Evolutionary conservation across 2,797 vertebrate species (phyloP).

Genomic region (Crenuchus spilurus): DNA sequence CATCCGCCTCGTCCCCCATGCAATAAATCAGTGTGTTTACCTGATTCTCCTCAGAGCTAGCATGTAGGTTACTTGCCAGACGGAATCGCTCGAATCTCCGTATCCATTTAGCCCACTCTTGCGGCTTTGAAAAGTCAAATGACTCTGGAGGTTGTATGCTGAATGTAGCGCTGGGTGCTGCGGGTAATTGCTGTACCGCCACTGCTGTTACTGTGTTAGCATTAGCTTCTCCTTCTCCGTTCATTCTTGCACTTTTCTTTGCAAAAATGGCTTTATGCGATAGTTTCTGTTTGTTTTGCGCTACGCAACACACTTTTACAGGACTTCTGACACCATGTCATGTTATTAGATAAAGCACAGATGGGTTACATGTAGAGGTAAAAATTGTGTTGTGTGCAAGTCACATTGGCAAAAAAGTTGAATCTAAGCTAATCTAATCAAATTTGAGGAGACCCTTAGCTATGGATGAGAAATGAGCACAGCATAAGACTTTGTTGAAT

Average conservation of each 20-base stretch:
- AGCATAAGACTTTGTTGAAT: no score
- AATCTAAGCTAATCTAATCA: no score
- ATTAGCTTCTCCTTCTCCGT: neutral
- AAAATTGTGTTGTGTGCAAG: no score
- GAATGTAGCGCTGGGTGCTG: conserved; percentile 2
- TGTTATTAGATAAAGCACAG: no score
- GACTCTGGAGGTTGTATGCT: conserved; percentile 34
- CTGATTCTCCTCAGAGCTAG: conserved; percentile 37
- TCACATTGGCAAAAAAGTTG: no score
- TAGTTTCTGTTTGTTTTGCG: neutral
- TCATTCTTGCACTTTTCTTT: no score
- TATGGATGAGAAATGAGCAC: no score
- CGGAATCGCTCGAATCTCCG: conserved; percentile 26
- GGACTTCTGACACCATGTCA: neutral
- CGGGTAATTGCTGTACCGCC: neutral
- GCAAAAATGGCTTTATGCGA: neutral
- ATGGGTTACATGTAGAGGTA: no score
- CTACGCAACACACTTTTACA: no score
- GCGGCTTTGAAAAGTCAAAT: conserved; percentile 38
- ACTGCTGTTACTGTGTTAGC: neutral
- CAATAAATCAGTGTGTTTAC: conserved; percentile 37
- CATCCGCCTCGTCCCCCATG: conserved; percentile 27
- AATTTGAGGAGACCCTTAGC: no score
- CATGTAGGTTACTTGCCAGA: conserved; percentile 20
- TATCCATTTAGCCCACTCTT: conserved; percentile 45